These are phyloP conservation scores for Clinocottus analis DNA, from an alignment of 2,113 vertebrate genomes.

Conservation along the genomic window DNA sequence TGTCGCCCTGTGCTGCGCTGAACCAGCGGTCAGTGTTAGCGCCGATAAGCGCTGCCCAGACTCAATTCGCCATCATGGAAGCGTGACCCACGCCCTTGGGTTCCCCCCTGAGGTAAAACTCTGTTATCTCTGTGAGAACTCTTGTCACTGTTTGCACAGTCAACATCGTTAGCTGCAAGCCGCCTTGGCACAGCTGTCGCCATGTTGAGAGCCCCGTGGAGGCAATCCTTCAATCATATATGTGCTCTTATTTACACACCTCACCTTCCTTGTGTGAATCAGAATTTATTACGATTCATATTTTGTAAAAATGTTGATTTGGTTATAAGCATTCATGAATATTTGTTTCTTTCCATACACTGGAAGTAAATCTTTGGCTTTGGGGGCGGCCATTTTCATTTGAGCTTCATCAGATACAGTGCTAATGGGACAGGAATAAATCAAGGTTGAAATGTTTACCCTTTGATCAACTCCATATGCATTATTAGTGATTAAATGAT, in stretches of 20 bases:
- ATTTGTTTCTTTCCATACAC: neutral
- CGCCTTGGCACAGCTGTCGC: neutral
- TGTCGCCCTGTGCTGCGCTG: neutral
- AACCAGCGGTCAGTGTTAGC: neutral
- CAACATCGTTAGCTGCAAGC: neutral
- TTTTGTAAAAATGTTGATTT: neutral
- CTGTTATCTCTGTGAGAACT: neutral
- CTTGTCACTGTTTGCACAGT: neutral
- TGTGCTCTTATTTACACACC: neutral
- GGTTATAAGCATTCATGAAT: neutral
- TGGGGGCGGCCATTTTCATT: neutral
- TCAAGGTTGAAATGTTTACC: conserved; percentile 8
- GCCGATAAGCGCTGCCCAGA: neutral
- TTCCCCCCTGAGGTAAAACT: neutral
- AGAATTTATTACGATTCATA: neutral
- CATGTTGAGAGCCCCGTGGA: neutral
- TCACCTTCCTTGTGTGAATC: neutral
- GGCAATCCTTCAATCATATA: neutral
- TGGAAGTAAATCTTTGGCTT: neutral
- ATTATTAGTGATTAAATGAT: conserved; percentile 13
- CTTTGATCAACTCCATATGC: conserved; percentile 29
- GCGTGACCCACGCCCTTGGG: neutral
- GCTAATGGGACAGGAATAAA: conserved; percentile 16
- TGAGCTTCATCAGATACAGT: neutral
- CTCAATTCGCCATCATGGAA: neutral